Evolutionary conservation across 2,797 vertebrate genomes (phyloP), one percentile per base, ranked within the genome.

Genomic region (Enteromius anoplus): DNA sequence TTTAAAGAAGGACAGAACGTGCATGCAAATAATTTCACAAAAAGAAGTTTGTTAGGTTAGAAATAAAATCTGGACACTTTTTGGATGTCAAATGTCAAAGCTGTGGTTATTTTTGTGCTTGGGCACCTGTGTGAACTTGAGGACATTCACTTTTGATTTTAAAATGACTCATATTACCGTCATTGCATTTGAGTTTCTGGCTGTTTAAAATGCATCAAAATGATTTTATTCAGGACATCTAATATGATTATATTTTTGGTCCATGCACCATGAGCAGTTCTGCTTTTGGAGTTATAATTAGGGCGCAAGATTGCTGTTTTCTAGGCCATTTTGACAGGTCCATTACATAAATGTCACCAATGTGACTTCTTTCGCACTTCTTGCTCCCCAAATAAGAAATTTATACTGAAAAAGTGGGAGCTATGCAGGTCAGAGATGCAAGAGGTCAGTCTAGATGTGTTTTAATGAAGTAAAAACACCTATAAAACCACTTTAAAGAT

Each of bases 291-390:
- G 15, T 26, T 55, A 75, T 68, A 75, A 66, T 42, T 82, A 75
- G 80, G 26, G 60, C 60, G 17, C 51, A 51, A 1, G 29, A 7
- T 51, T 65, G 26, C 45, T 51, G n/a, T 23, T 82, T 75, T 82
- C 80, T 82, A 82, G 71, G 80, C 42, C 60, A 82, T 73, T 75
- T 73, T 75, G 47, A 75, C 45, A 82, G 34, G 47, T 72, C 26
- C 55, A 53, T 66, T 75, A 65, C 34, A 37, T 82, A 65, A 75
- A 75, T 42, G 47, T 66, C 47, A 72, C 37, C 62, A 19, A 55
- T 12, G 60, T 66, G 71, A 26, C 71, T 58, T 66, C 60, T 53
- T 82, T 81, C 23, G 47, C 26, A 42, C 42, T 78, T 77, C 37
- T 21, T 64, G 75, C 17, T 64, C 40, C 26, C 40, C 58, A 64